phyloP scores from a whole-genome alignment of 2,113 vertebrate species.

The Perccottus glenii region DNA sequence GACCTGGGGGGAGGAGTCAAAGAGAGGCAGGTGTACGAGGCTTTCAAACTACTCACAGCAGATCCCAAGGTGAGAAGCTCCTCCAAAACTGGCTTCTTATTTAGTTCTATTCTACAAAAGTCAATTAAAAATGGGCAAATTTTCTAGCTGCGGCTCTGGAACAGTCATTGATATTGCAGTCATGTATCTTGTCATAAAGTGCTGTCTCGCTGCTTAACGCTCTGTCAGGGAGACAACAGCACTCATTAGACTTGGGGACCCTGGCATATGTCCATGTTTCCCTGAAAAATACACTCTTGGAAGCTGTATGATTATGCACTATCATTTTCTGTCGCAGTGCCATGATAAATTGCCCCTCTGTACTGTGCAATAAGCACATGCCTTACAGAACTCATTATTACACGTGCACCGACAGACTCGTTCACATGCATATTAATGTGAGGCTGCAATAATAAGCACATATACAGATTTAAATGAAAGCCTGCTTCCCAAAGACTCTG shows the following conservation, averaged over 20 bases:
- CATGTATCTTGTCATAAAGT: conserved; percentile 36
- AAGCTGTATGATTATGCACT: conserved; percentile 30
- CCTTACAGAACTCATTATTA: conserved; percentile 20
- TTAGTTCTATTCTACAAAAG: conserved; percentile 9
- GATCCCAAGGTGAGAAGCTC: conserved; percentile 90
- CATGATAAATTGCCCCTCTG: conserved; percentile 24
- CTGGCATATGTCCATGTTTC: conserved; percentile 50
- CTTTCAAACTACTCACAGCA: conserved; percentile 94
- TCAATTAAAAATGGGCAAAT: background rate
- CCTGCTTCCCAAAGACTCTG: conserved; percentile 11
- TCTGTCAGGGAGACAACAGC: conserved; percentile 42
- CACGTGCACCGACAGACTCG: background rate
- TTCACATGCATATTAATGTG: conserved; percentile 8
- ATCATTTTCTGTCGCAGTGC: conserved; percentile 29
- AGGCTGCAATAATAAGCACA: conserved; percentile 10
- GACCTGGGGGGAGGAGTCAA: conserved; percentile 98
- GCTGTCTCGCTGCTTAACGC: conserved; percentile 29
- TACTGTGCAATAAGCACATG: conserved; percentile 8
- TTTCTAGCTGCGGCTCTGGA: conserved; percentile 14
- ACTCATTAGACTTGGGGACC: conserved; percentile 47
- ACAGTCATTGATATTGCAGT: conserved; percentile 30
- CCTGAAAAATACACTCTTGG: conserved; percentile 21
- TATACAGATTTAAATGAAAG: conserved; percentile 23
- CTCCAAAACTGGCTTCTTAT: background rate
- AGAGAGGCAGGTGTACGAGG: conserved; percentile 95